These are phyloP conservation scores for Girardinichthys multiradiatus DNA, from an alignment of 2,113 vertebrate species.

Conservation along the genomic window DNA sequence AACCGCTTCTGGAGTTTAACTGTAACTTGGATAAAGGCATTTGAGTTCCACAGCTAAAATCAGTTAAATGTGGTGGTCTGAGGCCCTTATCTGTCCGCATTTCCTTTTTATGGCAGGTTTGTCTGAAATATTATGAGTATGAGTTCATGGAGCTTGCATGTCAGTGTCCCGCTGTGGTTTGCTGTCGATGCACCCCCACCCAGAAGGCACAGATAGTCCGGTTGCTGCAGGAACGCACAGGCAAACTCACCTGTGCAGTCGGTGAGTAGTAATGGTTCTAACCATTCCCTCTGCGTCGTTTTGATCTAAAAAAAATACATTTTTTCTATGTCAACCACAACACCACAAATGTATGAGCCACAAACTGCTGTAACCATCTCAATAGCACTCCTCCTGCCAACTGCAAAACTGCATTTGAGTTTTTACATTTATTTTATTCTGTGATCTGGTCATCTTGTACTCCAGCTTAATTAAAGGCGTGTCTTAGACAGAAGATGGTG, in stretches of 20 bases:
- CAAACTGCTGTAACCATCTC: conserved; percentile 3
- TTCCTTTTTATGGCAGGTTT: conserved; percentile 80
- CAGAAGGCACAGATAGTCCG: conserved; percentile 97
- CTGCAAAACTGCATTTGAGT: neutral
- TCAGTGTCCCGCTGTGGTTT: conserved; percentile 94
- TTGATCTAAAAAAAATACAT: too few species aligned
- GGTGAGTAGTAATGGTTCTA: conserved; percentile 74
- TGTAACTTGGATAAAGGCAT: conserved; percentile 23
- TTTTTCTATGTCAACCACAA: neutral
- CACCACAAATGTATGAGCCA: neutral
- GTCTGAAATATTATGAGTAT: conserved; percentile 95
- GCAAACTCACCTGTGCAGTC: conserved; percentile 94
- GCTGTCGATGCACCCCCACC: conserved; percentile 93
- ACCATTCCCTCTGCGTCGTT: neutral
- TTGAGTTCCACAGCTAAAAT: conserved; percentile 17
- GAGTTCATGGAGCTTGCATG: conserved; percentile 98
- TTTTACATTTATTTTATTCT: neutral
- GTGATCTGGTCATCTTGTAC: neutral
- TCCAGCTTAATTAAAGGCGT: conserved; percentile 32
- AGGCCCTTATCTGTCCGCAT: neutral
- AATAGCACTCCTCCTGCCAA: neutral
- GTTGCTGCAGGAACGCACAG: conserved; percentile 92
- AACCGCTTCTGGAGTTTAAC: conserved; percentile 35
- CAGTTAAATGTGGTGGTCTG: conserved; percentile 6
- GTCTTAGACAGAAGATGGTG: neutral